These are phyloP conservation scores for Clavelina lepadiformis DNA, from an alignment of 23 tunicate species.

Conservation along the genomic window DNA sequence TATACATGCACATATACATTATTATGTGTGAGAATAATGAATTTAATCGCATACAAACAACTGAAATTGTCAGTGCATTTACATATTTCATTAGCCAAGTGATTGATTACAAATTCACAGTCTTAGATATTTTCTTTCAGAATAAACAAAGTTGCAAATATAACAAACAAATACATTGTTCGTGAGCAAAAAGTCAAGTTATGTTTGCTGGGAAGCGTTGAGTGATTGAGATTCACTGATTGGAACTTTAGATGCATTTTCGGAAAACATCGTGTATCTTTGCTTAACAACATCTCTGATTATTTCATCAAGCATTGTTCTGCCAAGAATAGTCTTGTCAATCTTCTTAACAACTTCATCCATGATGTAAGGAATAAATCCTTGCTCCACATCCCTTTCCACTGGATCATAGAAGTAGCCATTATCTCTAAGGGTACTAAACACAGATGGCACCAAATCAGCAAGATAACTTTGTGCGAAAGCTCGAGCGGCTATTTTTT, in stretches of 20 bases:
- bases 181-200: too few relatives aligned
- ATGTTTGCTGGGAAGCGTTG: too few relatives aligned
- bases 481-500: conserved; percentile 97
- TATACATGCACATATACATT: too few relatives aligned
- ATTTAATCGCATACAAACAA: too few relatives aligned
- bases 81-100: too few relatives aligned
- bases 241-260: background rate
- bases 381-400: conserved; percentile 87
- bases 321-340: conserved; percentile 62
- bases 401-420: conserved; percentile 97
- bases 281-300: conserved; percentile 24
- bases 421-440: conserved; percentile 74
- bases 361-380: conserved; percentile 74
- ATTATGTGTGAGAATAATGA: too few relatives aligned
- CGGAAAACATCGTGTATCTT: background rate
- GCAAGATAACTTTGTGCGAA: conserved; percentile 93
- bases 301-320: conserved; percentile 66
- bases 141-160: too few relatives aligned
- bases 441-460: conserved; percentile 89
- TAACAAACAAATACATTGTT: too few relatives aligned
- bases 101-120: too few relatives aligned
- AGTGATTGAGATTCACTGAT: too few relatives aligned
- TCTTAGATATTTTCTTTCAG: too few relatives aligned
- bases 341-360: conserved; percentile 74
- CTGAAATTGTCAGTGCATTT: too few relatives aligned